A percentile compares a stretch with the other conserved stretches of the same genome.
Conservation (phyloP, 2,888 invertebrate genomes). For the Drosophila infuscata region DNA sequence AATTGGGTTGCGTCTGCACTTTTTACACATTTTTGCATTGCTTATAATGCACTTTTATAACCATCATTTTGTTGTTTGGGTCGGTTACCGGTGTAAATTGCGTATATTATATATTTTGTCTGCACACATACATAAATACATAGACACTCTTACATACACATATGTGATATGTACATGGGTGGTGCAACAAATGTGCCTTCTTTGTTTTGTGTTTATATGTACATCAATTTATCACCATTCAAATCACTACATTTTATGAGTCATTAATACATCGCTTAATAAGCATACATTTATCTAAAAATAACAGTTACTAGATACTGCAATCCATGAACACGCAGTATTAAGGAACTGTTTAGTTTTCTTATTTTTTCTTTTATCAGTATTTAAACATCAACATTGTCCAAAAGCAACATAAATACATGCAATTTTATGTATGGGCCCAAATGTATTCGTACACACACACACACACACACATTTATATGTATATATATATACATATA, state of each 20-base stretch:
- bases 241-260: conserved; percentile 16
- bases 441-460: conserved; percentile 10
- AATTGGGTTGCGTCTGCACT: conserved; percentile 20
- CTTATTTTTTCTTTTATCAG: conserved; percentile 1
- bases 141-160: background rate
- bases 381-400: conserved; percentile 3
- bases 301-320: conserved; percentile 2
- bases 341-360: background rate
- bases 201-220: conserved; percentile 7
- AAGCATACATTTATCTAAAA: background rate
- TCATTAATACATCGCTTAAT: conserved; percentile 10
- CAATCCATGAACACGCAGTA: background rate
- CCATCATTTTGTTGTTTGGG: background rate
- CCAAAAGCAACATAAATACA: conserved; percentile 20
- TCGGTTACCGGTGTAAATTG: conserved; percentile 9
- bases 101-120: background rate
- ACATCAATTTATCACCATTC: conserved; percentile 1
- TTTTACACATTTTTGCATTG: conserved; percentile 8
- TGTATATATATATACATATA: conserved; percentile 1
- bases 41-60: conserved; percentile 9
- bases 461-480: background rate
- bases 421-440: conserved; percentile 20
- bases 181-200: conserved; percentile 16
- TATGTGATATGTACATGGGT: conserved; percentile 5
- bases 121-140: conserved; percentile 12